A percentile compares a stretch with the other conserved stretches of the same genome.
phyloP scores from a whole-genome alignment of 1,140 invertebrate species.

The Drosophila tristis region DNA sequence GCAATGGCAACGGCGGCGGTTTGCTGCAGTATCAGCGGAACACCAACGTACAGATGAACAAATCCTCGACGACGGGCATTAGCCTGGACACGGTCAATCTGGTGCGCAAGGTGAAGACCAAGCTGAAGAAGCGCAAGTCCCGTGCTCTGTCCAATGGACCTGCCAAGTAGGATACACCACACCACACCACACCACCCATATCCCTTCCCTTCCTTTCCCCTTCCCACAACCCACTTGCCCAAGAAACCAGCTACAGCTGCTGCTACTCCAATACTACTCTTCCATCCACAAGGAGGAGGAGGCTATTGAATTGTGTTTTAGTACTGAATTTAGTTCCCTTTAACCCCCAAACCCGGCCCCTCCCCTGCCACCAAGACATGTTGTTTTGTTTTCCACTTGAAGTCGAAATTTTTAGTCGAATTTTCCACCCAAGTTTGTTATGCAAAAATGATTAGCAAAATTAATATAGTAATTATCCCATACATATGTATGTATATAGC shows the following conservation, averaged over 20 bases:
- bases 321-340: neutral
- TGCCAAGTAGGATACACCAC: constrained; percentile 32
- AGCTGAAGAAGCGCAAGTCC: constrained; percentile 79
- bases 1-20: neutral
- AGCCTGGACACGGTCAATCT: constrained; percentile 60
- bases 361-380: too few relatives aligned
- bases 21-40: constrained; percentile 40
- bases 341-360: too few relatives aligned
- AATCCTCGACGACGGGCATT: constrained; percentile 42
- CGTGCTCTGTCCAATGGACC: constrained; percentile 43
- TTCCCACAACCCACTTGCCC: neutral
- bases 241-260: constrained; percentile 2
- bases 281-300: too few relatives aligned
- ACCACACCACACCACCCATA: constrained; percentile 3
- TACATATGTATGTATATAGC: constrained; percentile 4
- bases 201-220: neutral
- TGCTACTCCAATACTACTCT: too few relatives aligned
- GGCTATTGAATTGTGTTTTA: neutral
- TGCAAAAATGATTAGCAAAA: constrained; percentile 38
- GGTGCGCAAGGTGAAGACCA: constrained; percentile 78
- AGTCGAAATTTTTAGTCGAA: constrained; percentile 38
- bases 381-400: too few relatives aligned
- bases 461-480: constrained; percentile 29
- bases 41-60: constrained; percentile 25
- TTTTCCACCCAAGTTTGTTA: constrained; percentile 10